Evolutionary conservation across 2,888 invertebrate species (phyloP).

Genomic region (Bombylius discolor): DNA sequence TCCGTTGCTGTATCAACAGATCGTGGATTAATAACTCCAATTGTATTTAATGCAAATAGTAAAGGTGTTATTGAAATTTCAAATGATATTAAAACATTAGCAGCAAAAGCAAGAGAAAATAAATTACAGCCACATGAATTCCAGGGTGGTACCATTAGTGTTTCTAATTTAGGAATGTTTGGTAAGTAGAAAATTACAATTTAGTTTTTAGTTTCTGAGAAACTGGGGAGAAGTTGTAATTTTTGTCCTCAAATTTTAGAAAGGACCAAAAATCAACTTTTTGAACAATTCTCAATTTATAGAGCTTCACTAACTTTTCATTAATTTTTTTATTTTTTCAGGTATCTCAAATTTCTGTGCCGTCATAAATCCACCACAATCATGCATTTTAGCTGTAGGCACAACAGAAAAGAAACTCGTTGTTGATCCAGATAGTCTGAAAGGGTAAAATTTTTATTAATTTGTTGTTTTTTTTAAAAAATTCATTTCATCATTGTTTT

Average conservation of each 20-base stretch:
- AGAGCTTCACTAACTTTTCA: background rate
- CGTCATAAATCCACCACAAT: slow-evolving; percentile 93
- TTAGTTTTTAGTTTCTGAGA: background rate
- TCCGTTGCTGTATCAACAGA: slow-evolving; percentile 95
- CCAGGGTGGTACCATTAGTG: slow-evolving; percentile 89
- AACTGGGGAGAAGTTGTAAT: too few relatives aligned
- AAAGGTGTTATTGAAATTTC: slow-evolving; percentile 81
- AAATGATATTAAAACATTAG: slow-evolving; percentile 62
- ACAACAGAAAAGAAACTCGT: slow-evolving; percentile 62
- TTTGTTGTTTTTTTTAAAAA: background rate
- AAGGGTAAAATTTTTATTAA: slow-evolving; percentile 47
- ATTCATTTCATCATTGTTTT: too few relatives aligned
- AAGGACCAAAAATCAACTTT: background rate
- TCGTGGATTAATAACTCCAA: slow-evolving; percentile 90
- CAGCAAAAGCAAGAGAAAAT: slow-evolving; percentile 74
- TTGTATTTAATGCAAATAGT: slow-evolving; percentile 79
- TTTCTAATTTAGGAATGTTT: slow-evolving; percentile 94
- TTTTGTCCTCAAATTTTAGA: too few relatives aligned
- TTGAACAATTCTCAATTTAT: background rate
- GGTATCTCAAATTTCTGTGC: slow-evolving; percentile 80
- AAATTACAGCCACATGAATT: slow-evolving; percentile 88
- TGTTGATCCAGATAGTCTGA: slow-evolving; percentile 53
- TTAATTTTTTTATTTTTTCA: slow-evolving; percentile 20
- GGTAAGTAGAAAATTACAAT: slow-evolving; percentile 35
- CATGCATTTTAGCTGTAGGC: slow-evolving; percentile 86